Evolutionary conservation across 2,888 invertebrate species (phyloP).

Genomic region (Hydrotaea diabolus): DNA sequence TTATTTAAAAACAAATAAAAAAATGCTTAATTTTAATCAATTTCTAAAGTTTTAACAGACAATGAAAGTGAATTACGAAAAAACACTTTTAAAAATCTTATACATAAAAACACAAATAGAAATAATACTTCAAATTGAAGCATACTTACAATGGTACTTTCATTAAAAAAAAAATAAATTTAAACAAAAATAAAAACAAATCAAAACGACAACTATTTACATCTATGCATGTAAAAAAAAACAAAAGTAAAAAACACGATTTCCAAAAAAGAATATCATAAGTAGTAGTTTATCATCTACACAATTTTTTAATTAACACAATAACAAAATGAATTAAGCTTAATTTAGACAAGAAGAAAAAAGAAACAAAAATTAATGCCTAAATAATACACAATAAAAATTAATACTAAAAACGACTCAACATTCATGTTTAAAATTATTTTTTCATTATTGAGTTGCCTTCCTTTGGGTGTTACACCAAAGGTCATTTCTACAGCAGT

Average conservation of each 20-base stretch:
- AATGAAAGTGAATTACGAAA: conserved; percentile 18
- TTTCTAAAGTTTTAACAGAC: conserved; percentile 20
- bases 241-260: not conserved
- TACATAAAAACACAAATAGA: not conserved
- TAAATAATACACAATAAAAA: conserved; percentile 14
- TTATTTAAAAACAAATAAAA: not conserved
- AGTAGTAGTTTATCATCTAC: not conserved
- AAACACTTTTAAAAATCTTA: conserved; percentile 10
- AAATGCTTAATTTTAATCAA: conserved; percentile 10
- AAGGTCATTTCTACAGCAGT: too few relatives aligned
- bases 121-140: conserved; percentile 61
- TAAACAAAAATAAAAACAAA: conserved; percentile 6
- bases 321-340: conserved; percentile 17
- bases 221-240: not conserved
- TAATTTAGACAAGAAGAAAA: not conserved
- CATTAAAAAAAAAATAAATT: conserved; percentile 10
- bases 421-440: not conserved
- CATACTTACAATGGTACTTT: conserved; percentile 15
- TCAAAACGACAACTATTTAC: not conserved
- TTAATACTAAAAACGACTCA: not conserved
- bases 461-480: too few relatives aligned
- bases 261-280: not conserved
- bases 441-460: not conserved
- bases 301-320: conserved; percentile 7
- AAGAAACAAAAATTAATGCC: conserved; percentile 22